These are phyloP conservation scores for Melanotaenia pygmaea DNA, from an alignment of 2,797 vertebrate genomes.

Conservation along the genomic window DNA sequence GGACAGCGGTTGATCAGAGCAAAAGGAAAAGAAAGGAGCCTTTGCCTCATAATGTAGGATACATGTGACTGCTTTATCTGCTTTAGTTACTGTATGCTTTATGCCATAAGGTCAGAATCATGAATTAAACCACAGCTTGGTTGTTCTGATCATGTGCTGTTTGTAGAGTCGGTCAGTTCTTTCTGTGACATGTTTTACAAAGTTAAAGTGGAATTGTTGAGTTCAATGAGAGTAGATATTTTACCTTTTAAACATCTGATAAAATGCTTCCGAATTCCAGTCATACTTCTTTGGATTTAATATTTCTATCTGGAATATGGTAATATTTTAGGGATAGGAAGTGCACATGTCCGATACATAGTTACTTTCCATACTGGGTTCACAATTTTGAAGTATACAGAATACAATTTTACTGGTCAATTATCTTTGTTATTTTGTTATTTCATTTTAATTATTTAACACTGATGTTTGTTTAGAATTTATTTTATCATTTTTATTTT, in stretches of 20 bases:
- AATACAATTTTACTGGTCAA: background rate
- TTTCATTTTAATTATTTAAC: background rate
- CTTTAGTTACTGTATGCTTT: conserved; percentile 28
- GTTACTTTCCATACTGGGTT: background rate
- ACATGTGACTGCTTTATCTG: conserved; percentile 42
- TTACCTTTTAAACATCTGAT: no score
- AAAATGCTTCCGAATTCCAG: no score
- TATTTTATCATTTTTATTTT: background rate
- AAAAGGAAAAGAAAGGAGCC: conserved; percentile 39
- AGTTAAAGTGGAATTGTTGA: no score
- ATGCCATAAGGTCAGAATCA: conserved; percentile 28
- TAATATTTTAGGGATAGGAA: background rate
- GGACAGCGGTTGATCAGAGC: conserved; percentile 63
- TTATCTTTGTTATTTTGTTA: background rate
- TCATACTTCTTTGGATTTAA: background rate
- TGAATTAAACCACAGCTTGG: conserved; percentile 17
- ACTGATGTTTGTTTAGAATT: background rate
- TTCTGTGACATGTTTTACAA: conserved; percentile 4
- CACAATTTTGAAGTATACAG: background rate
- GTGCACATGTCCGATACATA: background rate
- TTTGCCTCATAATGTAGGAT: conserved; percentile 26
- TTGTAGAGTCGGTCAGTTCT: conserved; percentile 2
- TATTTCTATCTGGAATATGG: background rate
- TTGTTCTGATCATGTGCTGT: conserved; percentile 15
- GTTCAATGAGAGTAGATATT: no score